Conservation (phyloP, 2,888 invertebrate species). For the Pyrochroa serraticornis region DNA sequence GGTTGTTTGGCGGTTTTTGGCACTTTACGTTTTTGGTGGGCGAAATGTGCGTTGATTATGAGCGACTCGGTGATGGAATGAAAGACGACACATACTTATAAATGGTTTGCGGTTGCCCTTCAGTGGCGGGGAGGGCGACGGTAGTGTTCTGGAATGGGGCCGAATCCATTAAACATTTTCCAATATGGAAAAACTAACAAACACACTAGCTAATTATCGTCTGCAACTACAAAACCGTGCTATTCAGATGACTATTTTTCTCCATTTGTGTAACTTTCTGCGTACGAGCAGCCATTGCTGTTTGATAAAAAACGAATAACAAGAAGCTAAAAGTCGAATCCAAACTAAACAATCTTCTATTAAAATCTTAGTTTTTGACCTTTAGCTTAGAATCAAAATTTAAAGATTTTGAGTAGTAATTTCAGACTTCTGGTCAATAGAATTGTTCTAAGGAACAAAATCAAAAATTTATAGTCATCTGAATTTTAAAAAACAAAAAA, state of each 20-base stretch:
- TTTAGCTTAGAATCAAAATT: too few species aligned
- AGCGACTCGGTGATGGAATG: slow-evolving; percentile 25
- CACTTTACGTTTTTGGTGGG: not conserved
- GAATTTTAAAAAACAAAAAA: not conserved
- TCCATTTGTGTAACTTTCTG: not conserved
- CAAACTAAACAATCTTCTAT: too few species aligned
- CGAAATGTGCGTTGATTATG: not conserved
- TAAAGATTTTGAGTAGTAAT: too few species aligned
- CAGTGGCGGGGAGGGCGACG: slow-evolving; percentile 52
- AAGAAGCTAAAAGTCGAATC: too few species aligned
- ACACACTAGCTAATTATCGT: slow-evolving; percentile 25
- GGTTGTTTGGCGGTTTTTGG: too few species aligned
- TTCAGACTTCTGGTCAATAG: not conserved
- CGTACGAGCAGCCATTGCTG: too few species aligned
- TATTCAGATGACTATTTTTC: slow-evolving; percentile 2
- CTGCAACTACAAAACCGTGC: slow-evolving; percentile 8
- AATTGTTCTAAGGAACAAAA: not conserved
- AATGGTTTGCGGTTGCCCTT: slow-evolving; percentile 46
- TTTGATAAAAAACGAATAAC: too few species aligned
- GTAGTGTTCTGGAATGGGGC: slow-evolving; percentile 58
- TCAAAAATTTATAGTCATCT: slow-evolving; percentile 1
- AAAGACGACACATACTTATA: slow-evolving; percentile 53
- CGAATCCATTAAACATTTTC: slow-evolving; percentile 53
- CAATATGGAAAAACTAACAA: slow-evolving; percentile 41
- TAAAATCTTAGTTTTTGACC: too few species aligned